Base-by-base conservation (phyloP, 1,140 invertebrate species). In the Cheumatopsyche charites region DNA sequence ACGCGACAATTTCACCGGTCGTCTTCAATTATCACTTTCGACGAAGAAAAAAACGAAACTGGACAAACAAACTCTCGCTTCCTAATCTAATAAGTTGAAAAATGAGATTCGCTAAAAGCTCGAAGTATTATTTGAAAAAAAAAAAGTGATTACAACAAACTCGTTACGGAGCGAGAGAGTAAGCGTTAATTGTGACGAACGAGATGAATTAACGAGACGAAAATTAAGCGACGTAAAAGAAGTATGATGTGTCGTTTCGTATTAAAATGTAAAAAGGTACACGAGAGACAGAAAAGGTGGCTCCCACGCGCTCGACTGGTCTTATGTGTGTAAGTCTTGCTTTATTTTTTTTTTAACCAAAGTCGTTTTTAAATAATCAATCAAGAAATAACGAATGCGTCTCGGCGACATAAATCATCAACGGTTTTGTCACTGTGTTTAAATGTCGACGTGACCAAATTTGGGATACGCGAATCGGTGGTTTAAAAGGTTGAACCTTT, bases 1-100 rank as follows among this genome's bases (percentile, higher is more conserved):
- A 19, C 15, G 15, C 47, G 47, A 52, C 47, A 52, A 52, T 52
- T 52, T 52, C 47, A 52, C 47, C 19, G 29, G 29, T n/a, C 47
- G 47, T 17, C n/a, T 52, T 17, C 47, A 52, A 52, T 52, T 52
- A 52, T 52, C 47, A 52, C 47, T 52, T 52, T 52, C 47, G 47
- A 52, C 6, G 47, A 7, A 4, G 9, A 36, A 36, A 36, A 36
- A 36, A 36, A 36, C 9, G 47, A 17, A 52, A 52, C 47, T 52
- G 47, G 15, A 17, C 47, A 52, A 19, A 5, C 47, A 52, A 52
- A 52, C 47, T 52, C 47, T 52, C 47, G 47, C 47, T 52, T 52
- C 29, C 29, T 36, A 36, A 36, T 36, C 29, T 36, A 36, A 36
- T 36, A 36, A 36, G 29, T 9, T 15, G n/a, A 52, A 52, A 52